Evolutionary conservation across 2,113 vertebrate genomes (phyloP), one percentile per base, ranked within the genome.

Genomic region (Albula goreensis): DNA sequence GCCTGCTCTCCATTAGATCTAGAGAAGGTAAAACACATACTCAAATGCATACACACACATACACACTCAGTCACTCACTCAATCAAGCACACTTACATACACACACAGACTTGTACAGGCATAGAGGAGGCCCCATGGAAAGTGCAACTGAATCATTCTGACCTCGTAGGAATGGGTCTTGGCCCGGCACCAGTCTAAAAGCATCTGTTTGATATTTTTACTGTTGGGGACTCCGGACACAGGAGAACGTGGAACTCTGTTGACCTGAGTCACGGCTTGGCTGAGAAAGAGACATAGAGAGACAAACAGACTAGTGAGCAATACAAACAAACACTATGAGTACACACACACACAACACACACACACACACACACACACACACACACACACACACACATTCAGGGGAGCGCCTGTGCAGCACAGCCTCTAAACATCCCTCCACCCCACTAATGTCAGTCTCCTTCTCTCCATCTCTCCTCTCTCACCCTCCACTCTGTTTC

Each of bases 191-290:
- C 98, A 99, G 86, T 99, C 98, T 90, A 99, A 94, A 92, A 99
- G 96, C 98, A 99, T 99, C 93, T 99, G 98, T 93, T 99, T 99
- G 93, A 99, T 97, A 91, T 97, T 98, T 94, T 95, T 99, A 89
- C 96, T 97, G 0, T 98, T 99, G 89, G 97, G 96, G 78, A 95
- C 96, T 0, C 96, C 96, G 0, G 95, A 95, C 78, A 95, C 93
- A 66, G 96, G 94, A 81, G 97, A 94, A 25, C 95, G 95, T 87
- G 96, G 95, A 82, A 95, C 91, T 86, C 86, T 90, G 0, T 92
- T 48, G 0, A 91, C 80, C 15, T 92, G 94, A 6, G 94, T 88
- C 0, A 87, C 86, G 0, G 90, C 83, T 0, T 94, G 94, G 85
- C 88, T 95, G 7, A 92, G 85, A 0, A 91, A 48, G 50, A 48